A percentile compares a stretch with the other conserved stretches of the same genome.
These are phyloP conservation scores for Sthenelais limicola DNA, from an alignment of 2,888 invertebrate genomes.

Conservation along the genomic window DNA sequence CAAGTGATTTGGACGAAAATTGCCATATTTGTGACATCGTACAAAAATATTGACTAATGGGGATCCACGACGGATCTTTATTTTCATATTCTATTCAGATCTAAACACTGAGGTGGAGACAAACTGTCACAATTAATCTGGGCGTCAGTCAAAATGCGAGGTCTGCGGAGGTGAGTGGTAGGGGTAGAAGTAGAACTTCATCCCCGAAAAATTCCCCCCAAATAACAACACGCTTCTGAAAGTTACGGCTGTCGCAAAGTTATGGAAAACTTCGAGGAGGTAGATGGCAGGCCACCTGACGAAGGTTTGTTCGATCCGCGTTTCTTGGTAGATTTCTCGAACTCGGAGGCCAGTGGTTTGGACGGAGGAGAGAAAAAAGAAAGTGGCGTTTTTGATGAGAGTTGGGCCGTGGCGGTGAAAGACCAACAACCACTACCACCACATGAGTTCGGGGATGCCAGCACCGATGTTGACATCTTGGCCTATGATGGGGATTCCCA, in stretches of 20 bases:
- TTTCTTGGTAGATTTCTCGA: conserved; percentile 21
- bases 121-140: conserved; percentile 7
- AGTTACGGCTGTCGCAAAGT: conserved; percentile 12
- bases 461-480: conserved; percentile 38
- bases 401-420: too few relatives aligned
- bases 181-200: conserved; percentile 16
- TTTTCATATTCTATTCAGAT: neutral
- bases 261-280: conserved; percentile 27
- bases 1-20: conserved; percentile 28
- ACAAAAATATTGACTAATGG: conserved; percentile 10
- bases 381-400: conserved; percentile 34
- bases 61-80: neutral
- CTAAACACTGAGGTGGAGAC: neutral
- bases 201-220: conserved; percentile 21
- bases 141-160: conserved; percentile 30
- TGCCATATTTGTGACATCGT: conserved; percentile 32
- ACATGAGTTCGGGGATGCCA: conserved; percentile 70
- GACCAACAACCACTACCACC: conserved; percentile 76
- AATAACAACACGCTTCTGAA: conserved; percentile 32
- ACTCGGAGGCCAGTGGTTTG: conserved; percentile 23
- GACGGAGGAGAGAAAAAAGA: conserved; percentile 37
- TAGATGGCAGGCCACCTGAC: conserved; percentile 21
- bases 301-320: conserved; percentile 6
- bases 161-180: conserved; percentile 29
- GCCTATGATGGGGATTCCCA: conserved; percentile 2